Evolutionary conservation across 2,888 invertebrate genomes (phyloP).

Genomic region (Eupithecia exiguata): DNA sequence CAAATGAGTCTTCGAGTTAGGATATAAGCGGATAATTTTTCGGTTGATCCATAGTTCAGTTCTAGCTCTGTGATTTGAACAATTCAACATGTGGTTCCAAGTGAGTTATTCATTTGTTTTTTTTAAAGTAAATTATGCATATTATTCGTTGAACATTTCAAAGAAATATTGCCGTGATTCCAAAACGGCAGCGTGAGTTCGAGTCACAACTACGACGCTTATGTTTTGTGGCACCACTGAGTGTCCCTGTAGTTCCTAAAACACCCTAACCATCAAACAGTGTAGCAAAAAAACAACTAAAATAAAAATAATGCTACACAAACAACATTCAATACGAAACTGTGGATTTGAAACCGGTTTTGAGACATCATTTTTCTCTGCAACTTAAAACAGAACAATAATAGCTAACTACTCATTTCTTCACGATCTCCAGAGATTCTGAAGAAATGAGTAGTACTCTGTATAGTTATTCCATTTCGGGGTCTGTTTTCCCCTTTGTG

Average conservation of each 20-base stretch:
- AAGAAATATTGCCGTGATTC: no score
- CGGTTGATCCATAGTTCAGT: conserved; percentile 55
- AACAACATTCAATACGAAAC: not conserved
- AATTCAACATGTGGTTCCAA: conserved; percentile 63
- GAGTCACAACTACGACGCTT: no score
- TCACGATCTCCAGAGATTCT: not conserved
- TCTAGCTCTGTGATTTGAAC: conserved; percentile 57
- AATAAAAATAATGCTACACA: no score
- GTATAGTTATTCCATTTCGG: no score
- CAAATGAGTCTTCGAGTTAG: conserved; percentile 43
- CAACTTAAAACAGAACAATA: not conserved
- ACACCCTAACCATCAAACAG: no score
- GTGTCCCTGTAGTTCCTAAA: no score
- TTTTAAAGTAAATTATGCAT: not conserved
- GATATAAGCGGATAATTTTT: conserved; percentile 55
- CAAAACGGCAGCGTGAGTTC: no score
- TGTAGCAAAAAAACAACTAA: no score
- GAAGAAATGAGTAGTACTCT: not conserved
- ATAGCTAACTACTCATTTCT: no score
- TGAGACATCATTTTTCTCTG: not conserved
- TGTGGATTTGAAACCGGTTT: not conserved
- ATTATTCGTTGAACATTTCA: no score
- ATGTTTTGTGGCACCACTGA: no score
- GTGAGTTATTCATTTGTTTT: conserved; percentile 50
- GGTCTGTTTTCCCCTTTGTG: no score